Conservation (phyloP, 2,888 invertebrate genomes). For the Euclidia mi region DNA sequence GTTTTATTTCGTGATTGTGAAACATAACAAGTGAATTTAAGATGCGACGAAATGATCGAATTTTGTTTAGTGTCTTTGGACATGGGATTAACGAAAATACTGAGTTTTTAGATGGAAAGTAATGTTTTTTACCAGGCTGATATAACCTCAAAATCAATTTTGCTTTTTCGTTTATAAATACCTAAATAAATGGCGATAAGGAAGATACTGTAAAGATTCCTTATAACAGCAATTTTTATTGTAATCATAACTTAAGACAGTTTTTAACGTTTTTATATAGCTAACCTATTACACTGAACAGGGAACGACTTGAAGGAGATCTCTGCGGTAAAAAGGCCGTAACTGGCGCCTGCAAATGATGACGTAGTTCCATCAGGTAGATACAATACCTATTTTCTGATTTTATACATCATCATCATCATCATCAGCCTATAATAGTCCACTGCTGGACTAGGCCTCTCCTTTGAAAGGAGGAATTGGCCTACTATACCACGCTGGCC, state of each 20-base stretch:
- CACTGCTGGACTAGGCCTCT: no score
- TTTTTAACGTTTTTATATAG: slow-evolving; percentile 3
- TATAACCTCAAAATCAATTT: slow-evolving; percentile 1
- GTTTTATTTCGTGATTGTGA: slow-evolving; percentile 10
- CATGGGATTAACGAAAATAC: slow-evolving; percentile 23
- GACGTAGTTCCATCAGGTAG: slow-evolving; percentile 13
- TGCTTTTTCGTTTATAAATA: slow-evolving; percentile 12
- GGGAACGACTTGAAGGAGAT: slow-evolving; percentile 9
- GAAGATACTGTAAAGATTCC: neutral
- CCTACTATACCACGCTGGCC: no score
- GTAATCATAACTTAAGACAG: slow-evolving; percentile 4
- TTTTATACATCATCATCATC: no score
- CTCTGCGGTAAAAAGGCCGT: slow-evolving; percentile 9
- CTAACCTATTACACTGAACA: slow-evolving; percentile 12
- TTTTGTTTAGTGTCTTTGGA: slow-evolving; percentile 30
- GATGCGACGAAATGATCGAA: slow-evolving; percentile 28
- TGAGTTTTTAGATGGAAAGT: slow-evolving; percentile 25
- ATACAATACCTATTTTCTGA: neutral
- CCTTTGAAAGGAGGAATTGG: no score
- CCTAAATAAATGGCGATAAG: slow-evolving; percentile 5
- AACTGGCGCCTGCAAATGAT: slow-evolving; percentile 8
- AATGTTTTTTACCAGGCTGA: slow-evolving; percentile 13
- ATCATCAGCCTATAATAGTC: no score
- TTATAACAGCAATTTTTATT: slow-evolving; percentile 7
- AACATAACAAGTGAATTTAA: slow-evolving; percentile 19